phyloP scores from a whole-genome alignment of 2,888 invertebrate genomes.

The Prosapia bicincta region DNA sequence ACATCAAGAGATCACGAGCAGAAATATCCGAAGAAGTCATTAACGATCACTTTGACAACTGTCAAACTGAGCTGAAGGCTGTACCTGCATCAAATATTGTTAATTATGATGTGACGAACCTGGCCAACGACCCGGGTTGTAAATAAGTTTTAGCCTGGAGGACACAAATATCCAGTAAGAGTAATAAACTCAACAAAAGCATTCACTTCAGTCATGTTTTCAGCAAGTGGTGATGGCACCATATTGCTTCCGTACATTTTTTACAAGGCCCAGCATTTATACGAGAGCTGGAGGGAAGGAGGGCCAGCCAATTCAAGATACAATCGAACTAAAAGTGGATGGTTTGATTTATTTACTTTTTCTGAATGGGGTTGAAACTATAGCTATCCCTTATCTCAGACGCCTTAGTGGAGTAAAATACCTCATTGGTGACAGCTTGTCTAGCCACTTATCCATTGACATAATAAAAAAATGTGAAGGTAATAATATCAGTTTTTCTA shows the following conservation, averaged over 20 bases:
- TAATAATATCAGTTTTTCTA: constrained; percentile 40
- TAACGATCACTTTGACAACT: constrained; percentile 33
- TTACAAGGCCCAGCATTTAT: constrained; percentile 31
- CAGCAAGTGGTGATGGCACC: constrained; percentile 28
- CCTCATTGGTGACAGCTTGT: constrained; percentile 44
- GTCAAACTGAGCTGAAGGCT: constrained; percentile 20
- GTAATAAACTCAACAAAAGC: constrained; percentile 29
- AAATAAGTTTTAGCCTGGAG: constrained; percentile 27
- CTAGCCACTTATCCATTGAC: constrained; percentile 34
- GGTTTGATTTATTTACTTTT: constrained; percentile 41
- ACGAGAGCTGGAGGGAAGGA: constrained; percentile 28
- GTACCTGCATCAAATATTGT: constrained; percentile 23
- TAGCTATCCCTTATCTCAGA: constrained; percentile 37
- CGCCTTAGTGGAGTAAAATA: constrained; percentile 39
- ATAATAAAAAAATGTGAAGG: constrained; percentile 39
- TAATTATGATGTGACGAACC: constrained; percentile 41
- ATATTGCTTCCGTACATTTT: constrained; percentile 31
- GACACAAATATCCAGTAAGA: constrained; percentile 30
- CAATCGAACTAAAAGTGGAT: constrained; percentile 40
- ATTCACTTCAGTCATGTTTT: constrained; percentile 32
- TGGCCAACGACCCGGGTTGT: constrained; percentile 40
- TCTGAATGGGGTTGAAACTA: constrained; percentile 41
- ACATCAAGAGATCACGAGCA: constrained; percentile 28
- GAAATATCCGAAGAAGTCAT: constrained; percentile 14
- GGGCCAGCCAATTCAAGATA: constrained; percentile 36